Evolutionary conservation across 2,797 vertebrate genomes (phyloP).

Genomic region (Hypotaenidia okinawae): DNA sequence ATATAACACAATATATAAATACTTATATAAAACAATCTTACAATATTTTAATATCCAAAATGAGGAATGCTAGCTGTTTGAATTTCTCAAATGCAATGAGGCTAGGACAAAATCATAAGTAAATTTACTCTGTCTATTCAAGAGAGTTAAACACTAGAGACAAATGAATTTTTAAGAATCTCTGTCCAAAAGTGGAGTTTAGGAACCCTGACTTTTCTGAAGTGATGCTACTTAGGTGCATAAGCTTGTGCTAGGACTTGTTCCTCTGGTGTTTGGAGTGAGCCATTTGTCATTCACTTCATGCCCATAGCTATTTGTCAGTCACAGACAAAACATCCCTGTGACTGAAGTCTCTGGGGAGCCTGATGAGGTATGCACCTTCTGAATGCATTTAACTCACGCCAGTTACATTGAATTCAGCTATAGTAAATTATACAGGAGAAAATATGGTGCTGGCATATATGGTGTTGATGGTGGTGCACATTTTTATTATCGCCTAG

Average conservation of each 20-base stretch:
- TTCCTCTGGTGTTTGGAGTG: neutral
- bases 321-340: neutral
- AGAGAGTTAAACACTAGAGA: neutral
- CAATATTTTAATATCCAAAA: neutral
- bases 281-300: neutral
- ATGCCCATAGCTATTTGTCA: neutral
- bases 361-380: neutral
- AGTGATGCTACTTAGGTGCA: neutral
- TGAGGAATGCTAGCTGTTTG: fast-evolving
- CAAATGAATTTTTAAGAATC: neutral
- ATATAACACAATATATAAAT: neutral
- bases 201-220: neutral
- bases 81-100: neutral
- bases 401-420: neutral
- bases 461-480: too few species aligned
- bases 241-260: neutral
- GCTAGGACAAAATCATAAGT: neutral
- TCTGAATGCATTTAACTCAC: neutral
- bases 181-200: neutral
- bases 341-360: neutral
- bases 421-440: neutral
- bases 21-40: neutral
- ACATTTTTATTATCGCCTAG: neutral
- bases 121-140: neutral
- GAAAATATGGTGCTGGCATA: neutral